Evolutionary conservation across 1,140 invertebrate genomes (phyloP).

Genomic region (Drosophila nebulosa): DNA sequence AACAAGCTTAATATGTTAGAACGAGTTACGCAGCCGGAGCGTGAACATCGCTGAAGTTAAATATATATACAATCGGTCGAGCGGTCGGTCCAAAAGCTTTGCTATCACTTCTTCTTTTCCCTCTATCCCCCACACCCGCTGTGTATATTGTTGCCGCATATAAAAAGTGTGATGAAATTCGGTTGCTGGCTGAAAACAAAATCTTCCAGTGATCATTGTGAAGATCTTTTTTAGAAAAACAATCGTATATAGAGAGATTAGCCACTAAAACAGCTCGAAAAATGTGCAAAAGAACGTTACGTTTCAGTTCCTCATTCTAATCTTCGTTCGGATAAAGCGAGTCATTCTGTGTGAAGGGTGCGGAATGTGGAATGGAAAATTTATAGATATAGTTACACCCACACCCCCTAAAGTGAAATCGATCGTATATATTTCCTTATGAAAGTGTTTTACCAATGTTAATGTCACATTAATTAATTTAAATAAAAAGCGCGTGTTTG

Average conservation of each 20-base stretch:
- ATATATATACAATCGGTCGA: background rate
- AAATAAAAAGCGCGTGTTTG: conserved; percentile 61
- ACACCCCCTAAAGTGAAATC: background rate
- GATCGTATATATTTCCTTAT: background rate
- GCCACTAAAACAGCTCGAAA: background rate
- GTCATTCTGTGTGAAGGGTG: background rate
- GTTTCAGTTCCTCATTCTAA: background rate
- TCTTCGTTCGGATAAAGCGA: background rate
- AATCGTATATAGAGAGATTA: background rate
- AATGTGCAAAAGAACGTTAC: background rate
- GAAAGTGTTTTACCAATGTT: conserved; percentile 21
- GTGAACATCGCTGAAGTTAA: background rate
- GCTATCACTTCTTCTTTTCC: background rate
- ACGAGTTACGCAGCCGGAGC: conserved; percentile 20
- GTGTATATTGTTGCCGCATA: background rate
- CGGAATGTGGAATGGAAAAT: background rate
- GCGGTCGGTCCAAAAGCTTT: background rate
- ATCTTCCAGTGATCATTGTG: background rate
- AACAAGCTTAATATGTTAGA: conserved; percentile 30
- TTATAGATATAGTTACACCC: background rate
- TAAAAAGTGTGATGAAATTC: background rate
- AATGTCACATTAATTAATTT: conserved; percentile 67
- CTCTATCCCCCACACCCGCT: background rate
- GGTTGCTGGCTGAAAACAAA: background rate
- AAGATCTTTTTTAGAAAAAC: background rate